These are phyloP conservation scores for Abrostola triplasia DNA, from an alignment of 2,888 invertebrate species.

Conservation along the genomic window DNA sequence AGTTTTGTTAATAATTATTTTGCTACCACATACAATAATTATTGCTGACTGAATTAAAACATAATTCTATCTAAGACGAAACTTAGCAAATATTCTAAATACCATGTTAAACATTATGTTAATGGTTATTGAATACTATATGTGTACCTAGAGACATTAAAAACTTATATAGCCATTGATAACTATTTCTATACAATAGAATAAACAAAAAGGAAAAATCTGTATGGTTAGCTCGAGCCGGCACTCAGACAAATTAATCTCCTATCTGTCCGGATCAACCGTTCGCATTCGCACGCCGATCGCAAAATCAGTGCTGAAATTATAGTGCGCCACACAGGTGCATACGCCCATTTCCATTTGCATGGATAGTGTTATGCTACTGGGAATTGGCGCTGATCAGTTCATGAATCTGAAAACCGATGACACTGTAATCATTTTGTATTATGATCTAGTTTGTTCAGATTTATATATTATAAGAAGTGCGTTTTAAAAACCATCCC, in stretches of 20 bases:
- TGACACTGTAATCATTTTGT: slow-evolving; percentile 56
- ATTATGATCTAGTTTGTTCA: slow-evolving; percentile 26
- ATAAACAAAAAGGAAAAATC: slow-evolving; percentile 17
- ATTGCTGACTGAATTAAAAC: too few species aligned
- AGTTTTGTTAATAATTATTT: too few species aligned
- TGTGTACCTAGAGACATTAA: background rate
- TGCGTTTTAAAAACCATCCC: too few species aligned
- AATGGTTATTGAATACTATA: background rate
- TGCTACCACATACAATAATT: too few species aligned
- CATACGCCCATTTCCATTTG: slow-evolving; percentile 69
- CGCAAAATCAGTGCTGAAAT: slow-evolving; percentile 67
- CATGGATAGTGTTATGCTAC: slow-evolving; percentile 65
- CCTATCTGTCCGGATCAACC: slow-evolving; percentile 68
- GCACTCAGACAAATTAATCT: slow-evolving; percentile 76
- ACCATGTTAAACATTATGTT: background rate
- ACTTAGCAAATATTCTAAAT: background rate
- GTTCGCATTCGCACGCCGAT: slow-evolving; percentile 62
- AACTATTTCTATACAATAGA: slow-evolving; percentile 20
- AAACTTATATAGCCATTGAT: background rate
- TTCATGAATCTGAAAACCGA: slow-evolving; percentile 68
- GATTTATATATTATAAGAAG: slow-evolving; percentile 1
- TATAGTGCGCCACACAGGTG: slow-evolving; percentile 58
- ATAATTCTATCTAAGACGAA: background rate
- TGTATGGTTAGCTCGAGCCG: slow-evolving; percentile 52
- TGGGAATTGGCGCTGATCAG: slow-evolving; percentile 66